Percentiles rank a stretch among this genome's conserved stretches.
phyloP scores from a whole-genome alignment of 1,140 invertebrate genomes.

The Ruditapes philippinarum region DNA sequence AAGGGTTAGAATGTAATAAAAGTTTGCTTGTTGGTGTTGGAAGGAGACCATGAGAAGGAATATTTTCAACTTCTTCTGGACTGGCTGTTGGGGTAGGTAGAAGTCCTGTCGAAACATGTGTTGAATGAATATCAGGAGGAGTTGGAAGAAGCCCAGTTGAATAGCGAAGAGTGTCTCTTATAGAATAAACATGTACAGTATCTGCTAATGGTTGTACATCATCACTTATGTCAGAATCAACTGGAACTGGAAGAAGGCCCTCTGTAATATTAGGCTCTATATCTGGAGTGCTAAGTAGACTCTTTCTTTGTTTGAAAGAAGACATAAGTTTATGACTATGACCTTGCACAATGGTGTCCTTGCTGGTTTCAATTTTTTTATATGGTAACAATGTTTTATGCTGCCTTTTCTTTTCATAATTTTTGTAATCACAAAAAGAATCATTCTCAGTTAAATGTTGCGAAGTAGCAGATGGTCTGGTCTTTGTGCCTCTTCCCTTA shows the following conservation, averaged over 20 bases:
- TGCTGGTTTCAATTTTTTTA: too few relatives aligned
- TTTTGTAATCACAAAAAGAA: background rate
- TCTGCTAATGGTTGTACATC: background rate
- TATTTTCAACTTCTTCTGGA: background rate
- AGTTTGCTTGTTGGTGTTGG: background rate
- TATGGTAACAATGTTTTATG: too few relatives aligned
- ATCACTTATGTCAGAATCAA: background rate
- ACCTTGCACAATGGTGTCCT: too few relatives aligned
- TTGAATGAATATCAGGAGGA: background rate
- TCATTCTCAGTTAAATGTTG: background rate
- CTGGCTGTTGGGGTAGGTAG: background rate
- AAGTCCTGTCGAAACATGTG: background rate
- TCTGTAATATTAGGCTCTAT: background rate
- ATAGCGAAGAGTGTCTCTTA: too few relatives aligned
- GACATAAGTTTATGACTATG: too few relatives aligned
- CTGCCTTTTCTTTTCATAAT: background rate
- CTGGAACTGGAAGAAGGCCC: background rate
- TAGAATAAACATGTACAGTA: background rate
- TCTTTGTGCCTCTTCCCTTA: too few relatives aligned
- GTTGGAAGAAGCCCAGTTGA: background rate
- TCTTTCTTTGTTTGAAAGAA: background rate
- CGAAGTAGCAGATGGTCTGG: too few relatives aligned
- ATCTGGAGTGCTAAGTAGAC: background rate
- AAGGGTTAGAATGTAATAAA: background rate
- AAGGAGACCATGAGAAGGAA: background rate